Conservation (phyloP, 2,113 vertebrate genomes). For the Centrocercus urophasianus region DNA sequence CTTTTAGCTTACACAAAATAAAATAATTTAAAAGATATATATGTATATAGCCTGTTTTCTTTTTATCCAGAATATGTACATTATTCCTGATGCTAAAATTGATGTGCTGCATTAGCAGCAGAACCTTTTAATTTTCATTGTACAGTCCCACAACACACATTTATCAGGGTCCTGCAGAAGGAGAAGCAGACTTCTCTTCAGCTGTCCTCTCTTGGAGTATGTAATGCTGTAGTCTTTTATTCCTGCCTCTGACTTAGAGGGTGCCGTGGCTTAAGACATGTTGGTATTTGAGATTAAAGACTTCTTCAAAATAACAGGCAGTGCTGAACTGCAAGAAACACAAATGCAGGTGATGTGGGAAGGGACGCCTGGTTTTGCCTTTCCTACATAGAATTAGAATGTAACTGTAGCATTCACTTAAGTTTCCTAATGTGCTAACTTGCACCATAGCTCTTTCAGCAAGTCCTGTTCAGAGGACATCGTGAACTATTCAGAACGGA, state of each 20-base stretch:
- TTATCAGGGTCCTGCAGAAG: background rate
- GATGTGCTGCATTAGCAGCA: background rate
- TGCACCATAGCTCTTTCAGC: background rate
- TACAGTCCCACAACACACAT: background rate
- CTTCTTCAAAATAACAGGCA: background rate
- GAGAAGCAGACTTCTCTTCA: background rate
- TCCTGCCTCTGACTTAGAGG: background rate
- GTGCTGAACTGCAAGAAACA: background rate
- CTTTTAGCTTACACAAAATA: constrained; percentile 99
- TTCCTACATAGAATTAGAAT: background rate
- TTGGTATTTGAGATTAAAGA: background rate
- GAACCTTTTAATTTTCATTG: background rate
- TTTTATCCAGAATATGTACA: background rate
- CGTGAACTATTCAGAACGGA: background rate
- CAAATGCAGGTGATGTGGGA: background rate
- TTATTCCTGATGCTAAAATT: background rate
- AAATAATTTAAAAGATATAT: constrained; percentile 95
- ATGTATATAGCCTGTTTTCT: constrained; percentile 34
- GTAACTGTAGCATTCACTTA: background rate
- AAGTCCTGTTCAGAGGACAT: background rate
- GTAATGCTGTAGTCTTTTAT: background rate
- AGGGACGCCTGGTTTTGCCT: background rate
- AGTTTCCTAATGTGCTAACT: background rate
- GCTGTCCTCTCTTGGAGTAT: background rate
- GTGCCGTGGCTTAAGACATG: background rate